Percentiles rank a stretch among this genome's conserved stretches.
Conservation (phyloP, 2,797 vertebrate genomes). For the Urophycis tenuis region DNA sequence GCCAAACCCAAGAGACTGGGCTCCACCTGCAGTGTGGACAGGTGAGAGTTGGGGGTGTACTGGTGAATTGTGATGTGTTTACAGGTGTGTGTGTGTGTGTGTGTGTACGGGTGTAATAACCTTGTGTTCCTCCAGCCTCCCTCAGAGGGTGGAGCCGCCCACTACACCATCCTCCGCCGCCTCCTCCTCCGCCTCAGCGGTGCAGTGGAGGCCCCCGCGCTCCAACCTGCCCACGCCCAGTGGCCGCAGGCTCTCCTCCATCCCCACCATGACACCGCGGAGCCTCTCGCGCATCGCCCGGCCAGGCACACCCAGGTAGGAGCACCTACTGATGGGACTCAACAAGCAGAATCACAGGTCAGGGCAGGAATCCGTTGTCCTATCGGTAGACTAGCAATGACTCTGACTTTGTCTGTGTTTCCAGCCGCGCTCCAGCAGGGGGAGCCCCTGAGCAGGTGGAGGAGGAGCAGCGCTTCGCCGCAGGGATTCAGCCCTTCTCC, state of each 20-base stretch:
- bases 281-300: conserved; percentile 34
- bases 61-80: neutral
- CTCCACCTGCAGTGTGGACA: conserved; percentile 55
- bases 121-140: conserved; percentile 44
- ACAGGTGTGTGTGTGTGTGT: neutral
- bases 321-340: neutral
- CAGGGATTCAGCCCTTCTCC: conserved; percentile 57
- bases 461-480: conserved; percentile 12
- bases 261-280: conserved; percentile 67
- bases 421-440: neutral
- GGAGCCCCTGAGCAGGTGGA: neutral
- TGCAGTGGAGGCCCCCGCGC: neutral
- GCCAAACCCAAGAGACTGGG: conserved; percentile 42
- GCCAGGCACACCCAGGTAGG: conserved; percentile 8
- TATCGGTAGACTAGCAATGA: neutral
- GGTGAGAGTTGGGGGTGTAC: conserved; percentile 45
- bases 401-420: neutral
- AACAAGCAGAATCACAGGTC: neutral
- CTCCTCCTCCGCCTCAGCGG: neutral
- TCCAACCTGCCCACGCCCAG: conserved; percentile 78
- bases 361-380: too few species aligned
- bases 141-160: conserved; percentile 36
- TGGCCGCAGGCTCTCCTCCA: conserved; percentile 55
- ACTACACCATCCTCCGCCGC: neutral
- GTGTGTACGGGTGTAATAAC: neutral